Percentiles rank a stretch among this genome's conserved stretches.
Evolutionary conservation across 2,113 vertebrate species (phyloP).

Genomic region (Scartelaos histophorus): DNA sequence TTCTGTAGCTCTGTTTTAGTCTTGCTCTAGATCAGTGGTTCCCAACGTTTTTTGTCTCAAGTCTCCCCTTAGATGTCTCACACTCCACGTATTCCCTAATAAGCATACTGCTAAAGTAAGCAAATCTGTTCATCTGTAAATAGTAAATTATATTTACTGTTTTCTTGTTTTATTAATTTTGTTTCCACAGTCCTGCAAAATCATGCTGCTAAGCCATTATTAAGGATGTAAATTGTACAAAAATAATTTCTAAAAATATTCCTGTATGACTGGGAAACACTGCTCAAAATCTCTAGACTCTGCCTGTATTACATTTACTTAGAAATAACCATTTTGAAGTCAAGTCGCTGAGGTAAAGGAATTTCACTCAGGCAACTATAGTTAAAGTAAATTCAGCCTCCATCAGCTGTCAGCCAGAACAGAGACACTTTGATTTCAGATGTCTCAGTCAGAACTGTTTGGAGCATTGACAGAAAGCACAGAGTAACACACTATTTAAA

Average conservation of each 20-base stretch:
- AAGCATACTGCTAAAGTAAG: too few relatives aligned
- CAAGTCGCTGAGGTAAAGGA: constrained; percentile 33
- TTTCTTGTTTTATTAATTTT: too few relatives aligned
- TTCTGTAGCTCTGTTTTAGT: constrained; percentile 19
- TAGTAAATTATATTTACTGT: too few relatives aligned
- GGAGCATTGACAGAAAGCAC: constrained; percentile 40
- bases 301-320: constrained; percentile 34
- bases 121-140: too few relatives aligned
- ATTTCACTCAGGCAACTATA: constrained; percentile 36
- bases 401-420: constrained; percentile 24
- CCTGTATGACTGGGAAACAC: too few relatives aligned
- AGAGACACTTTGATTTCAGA: constrained; percentile 18
- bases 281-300: constrained; percentile 25
- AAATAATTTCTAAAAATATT: too few relatives aligned
- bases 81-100: too few relatives aligned
- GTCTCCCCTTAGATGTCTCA: too few relatives aligned
- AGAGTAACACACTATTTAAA: constrained; percentile 61
- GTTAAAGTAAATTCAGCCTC: constrained; percentile 27
- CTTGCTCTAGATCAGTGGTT: constrained; percentile 20
- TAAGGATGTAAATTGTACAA: too few relatives aligned
- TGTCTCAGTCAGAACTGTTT: constrained; percentile 22
- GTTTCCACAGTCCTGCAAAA: too few relatives aligned
- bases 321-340: constrained; percentile 44
- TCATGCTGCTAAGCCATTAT: too few relatives aligned
- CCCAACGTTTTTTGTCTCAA: too few relatives aligned